Evolutionary conservation across 2,113 vertebrate species (phyloP), one percentile per base, ranked within the genome.

Genomic region (Heterotis niloticus): DNA sequence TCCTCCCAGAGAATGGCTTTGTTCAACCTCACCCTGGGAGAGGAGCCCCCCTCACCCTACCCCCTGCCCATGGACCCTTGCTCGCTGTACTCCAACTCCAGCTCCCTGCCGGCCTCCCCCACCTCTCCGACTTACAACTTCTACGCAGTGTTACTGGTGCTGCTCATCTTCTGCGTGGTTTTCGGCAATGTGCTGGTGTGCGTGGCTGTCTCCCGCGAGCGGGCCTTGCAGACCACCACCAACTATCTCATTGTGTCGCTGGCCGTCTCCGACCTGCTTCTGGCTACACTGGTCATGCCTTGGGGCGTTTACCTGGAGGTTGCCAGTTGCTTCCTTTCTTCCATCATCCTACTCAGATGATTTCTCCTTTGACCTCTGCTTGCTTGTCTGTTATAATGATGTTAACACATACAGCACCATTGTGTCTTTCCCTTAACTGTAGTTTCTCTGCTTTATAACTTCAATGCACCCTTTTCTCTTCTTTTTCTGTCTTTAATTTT

Each of bases 251-350:
- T 98, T 85, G 95, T 98, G 78, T 98, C 96, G 88, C 88, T 98
- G 0, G 71, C 71, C 0, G 94, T 97, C 80, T 94, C 96, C 0
- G 96, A 98, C 88, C 84, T 98, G 87, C 90, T 98, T 75, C 93
- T 98, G 88, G 96, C 96, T 68, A 95, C 92, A 4, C 80, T 97
- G 87, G 96, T 98, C 86, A 98, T 98, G 95, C 96, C 96, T 0
- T 98, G 96, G 95, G 93, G 91, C n/a, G 95, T 98, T 13, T 98
- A 98, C 85, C 89, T 98, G 84, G 96, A 98, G 94, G 96, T 96
- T 3, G 3, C 14, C 11, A 11, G 20, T 5, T 44, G 34, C 34
- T 23, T 18, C 23, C 62, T 64, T 23, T 10, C 23, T 64, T 17
- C 23, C 16, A 2, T 44, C 34, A 44, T 44, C 34, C 34, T 44